phyloP scores from a whole-genome alignment of 1,140 invertebrate species.

The Drosophila auraria region DNA sequence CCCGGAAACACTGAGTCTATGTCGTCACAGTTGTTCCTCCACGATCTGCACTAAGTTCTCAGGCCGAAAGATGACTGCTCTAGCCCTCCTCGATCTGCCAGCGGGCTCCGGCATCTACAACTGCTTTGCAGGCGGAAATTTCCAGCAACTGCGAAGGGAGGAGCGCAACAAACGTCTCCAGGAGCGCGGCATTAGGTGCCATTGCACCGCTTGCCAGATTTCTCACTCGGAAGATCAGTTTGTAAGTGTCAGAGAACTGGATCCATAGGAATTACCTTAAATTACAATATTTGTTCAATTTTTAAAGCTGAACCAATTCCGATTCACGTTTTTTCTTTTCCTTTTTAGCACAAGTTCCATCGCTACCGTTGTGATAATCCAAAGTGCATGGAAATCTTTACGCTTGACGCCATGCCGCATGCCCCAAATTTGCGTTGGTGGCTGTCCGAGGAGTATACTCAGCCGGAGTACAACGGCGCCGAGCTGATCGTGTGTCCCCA shows the following conservation, averaged over 20 bases:
- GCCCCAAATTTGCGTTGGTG: constrained; percentile 69
- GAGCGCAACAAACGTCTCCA: constrained; percentile 48
- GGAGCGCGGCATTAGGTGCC: constrained; percentile 58
- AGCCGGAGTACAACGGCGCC: constrained; percentile 62
- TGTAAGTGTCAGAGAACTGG: constrained; percentile 46
- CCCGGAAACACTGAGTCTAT: constrained; percentile 58
- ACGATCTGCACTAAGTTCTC: constrained; percentile 62
- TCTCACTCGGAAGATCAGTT: constrained; percentile 64
- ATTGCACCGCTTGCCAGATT: constrained; percentile 61
- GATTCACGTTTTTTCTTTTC: too few species aligned
- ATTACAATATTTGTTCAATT: not conserved
- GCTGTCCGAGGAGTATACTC: constrained; percentile 64
- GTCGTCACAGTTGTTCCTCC: constrained; percentile 60
- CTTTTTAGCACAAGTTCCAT: constrained; percentile 67
- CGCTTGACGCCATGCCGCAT: constrained; percentile 49
- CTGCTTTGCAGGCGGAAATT: constrained; percentile 64
- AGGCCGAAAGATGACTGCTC: constrained; percentile 59
- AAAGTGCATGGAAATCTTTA: constrained; percentile 72
- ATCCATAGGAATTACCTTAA: not conserved
- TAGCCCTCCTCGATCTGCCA: constrained; percentile 56
- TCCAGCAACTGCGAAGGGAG: constrained; percentile 51
- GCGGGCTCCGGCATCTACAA: constrained; percentile 60
- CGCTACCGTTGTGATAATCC: constrained; percentile 79
- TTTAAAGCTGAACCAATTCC: too few species aligned
- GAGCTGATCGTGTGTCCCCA: constrained; percentile 62